Conservation (phyloP, 2,113 vertebrate genomes). For the Calidris pugnax region DNA sequence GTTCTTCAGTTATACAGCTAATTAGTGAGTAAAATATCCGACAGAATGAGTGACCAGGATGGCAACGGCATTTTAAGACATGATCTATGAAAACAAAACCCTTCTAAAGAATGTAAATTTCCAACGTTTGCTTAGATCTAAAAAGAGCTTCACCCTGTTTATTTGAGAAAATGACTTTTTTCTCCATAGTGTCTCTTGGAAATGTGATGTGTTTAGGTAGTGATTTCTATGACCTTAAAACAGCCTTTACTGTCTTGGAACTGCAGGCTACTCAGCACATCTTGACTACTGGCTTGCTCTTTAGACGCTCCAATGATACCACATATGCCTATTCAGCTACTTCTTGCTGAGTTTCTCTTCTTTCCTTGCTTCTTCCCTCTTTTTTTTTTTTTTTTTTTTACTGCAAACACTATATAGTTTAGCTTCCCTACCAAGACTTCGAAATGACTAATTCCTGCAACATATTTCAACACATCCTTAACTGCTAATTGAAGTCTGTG, state of each 20-base stretch:
- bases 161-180: neutral
- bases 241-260: constrained; percentile 69
- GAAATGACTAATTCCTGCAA: constrained; percentile 70
- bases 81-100: constrained; percentile 15
- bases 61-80: neutral
- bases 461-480: constrained; percentile 72
- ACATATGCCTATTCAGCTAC: constrained; percentile 69
- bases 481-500: constrained; percentile 74
- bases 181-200: neutral
- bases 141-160: neutral
- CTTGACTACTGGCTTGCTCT: constrained; percentile 49
- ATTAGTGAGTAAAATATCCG: neutral
- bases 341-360: constrained; percentile 52
- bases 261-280: constrained; percentile 72
- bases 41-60: neutral
- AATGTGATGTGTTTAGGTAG: constrained; percentile 20
- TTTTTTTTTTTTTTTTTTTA: neutral
- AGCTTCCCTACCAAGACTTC: constrained; percentile 57
- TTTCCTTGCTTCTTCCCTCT: neutral
- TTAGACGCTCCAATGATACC: constrained; percentile 66
- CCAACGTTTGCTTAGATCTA: neutral
- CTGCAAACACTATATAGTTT: constrained; percentile 54
- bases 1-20: neutral
- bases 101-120: constrained; percentile 11
- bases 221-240: constrained; percentile 71